A percentile compares a stretch with the other conserved stretches of the same genome.
Evolutionary conservation across 1,140 invertebrate species (phyloP).

Genomic region (Trachymyrmex cornetzi): DNA sequence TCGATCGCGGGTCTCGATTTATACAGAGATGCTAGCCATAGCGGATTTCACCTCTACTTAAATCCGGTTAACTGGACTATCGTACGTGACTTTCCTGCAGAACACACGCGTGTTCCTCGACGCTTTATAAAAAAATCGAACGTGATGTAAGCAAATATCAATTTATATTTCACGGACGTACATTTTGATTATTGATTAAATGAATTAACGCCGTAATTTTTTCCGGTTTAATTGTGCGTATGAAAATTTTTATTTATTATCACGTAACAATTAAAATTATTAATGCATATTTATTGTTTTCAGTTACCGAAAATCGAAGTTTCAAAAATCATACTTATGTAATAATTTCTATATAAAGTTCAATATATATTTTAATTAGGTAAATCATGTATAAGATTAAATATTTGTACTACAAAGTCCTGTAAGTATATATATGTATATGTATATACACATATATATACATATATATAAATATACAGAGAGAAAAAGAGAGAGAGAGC

Average conservation of each 20-base stretch:
- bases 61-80: slow-evolving; percentile 66
- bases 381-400: background rate
- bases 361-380: background rate
- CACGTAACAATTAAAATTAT: background rate
- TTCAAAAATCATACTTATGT: background rate
- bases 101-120: background rate
- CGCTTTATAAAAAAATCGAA: slow-evolving; percentile 72
- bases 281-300: background rate
- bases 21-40: slow-evolving; percentile 32
- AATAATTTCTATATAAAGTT: background rate
- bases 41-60: slow-evolving; percentile 53
- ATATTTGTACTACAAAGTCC: background rate
- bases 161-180: background rate
- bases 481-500: no score
- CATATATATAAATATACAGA: no score
- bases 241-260: background rate
- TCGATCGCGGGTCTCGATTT: slow-evolving; percentile 56
- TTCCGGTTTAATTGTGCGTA: background rate
- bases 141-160: slow-evolving; percentile 40
- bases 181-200: background rate
- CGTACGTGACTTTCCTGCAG: slow-evolving; percentile 65
- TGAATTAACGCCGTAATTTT: background rate
- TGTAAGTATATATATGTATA: no score
- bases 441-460: no score
- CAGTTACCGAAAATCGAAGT: background rate